Percentiles rank a stretch among this genome's conserved stretches.
These are phyloP conservation scores for Macrobrachium rosenbergii DNA, from an alignment of 1,140 invertebrate species.

Conservation along the genomic window DNA sequence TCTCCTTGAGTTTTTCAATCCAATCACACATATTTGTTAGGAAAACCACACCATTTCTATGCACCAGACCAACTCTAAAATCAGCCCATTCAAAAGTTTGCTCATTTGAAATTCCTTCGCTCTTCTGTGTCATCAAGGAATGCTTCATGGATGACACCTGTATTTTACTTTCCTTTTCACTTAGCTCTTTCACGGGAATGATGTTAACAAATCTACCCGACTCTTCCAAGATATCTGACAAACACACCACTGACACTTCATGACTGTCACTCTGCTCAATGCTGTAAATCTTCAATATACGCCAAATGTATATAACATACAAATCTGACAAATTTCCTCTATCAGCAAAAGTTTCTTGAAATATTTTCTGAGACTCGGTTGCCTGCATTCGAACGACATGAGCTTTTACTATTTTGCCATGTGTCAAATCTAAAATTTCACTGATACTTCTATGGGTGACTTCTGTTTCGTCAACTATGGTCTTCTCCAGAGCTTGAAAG, in stretches of 20 bases:
- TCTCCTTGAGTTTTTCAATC: constrained; percentile 21
- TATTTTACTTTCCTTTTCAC: constrained; percentile 9
- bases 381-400: constrained; percentile 38
- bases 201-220: constrained; percentile 39
- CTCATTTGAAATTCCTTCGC: not conserved
- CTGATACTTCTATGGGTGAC: constrained; percentile 5
- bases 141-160: not conserved
- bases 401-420: constrained; percentile 29
- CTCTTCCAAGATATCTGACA: constrained; percentile 32
- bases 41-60: constrained; percentile 51
- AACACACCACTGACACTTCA: not conserved
- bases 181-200: constrained; percentile 11
- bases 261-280: not conserved
- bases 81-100: constrained; percentile 41
- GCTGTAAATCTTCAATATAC: constrained; percentile 40
- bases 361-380: constrained; percentile 29
- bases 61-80: constrained; percentile 32
- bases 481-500: not conserved
- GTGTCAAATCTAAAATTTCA: not conserved
- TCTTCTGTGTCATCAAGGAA: not conserved
- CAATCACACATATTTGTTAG: constrained; percentile 25
- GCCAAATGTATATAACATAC: constrained; percentile 49
- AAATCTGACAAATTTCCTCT: constrained; percentile 4
- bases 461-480: not conserved
- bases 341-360: constrained; percentile 50